Base-by-base conservation (phyloP, 2,888 invertebrate genomes). In the Lysandra coridon region DNA sequence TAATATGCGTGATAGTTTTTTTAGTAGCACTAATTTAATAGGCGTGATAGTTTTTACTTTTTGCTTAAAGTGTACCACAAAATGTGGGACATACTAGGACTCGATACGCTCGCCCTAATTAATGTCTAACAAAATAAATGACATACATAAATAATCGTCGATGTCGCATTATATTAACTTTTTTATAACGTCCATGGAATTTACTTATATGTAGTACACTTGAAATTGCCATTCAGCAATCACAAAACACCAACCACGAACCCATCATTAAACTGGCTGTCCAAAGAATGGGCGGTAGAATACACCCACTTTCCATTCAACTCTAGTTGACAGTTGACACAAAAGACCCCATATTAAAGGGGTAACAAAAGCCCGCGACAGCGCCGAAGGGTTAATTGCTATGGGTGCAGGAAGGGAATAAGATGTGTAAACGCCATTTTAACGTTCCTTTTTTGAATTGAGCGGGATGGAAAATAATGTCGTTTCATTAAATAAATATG, bases 291-390 rank as follows among this genome's bases (percentile, higher is more conserved):
- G 86, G 88, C 87, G 87, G 87, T 83, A 87, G 87, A 87, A 89
- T 90, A 91, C 93, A 90, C 93, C 93, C 92, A 93, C 92, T 93
- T 93, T 91, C 90, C 89, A 90, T 90, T 91, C 90, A 90, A 86
- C 12, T 83, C 86, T 86, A 86, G 84, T 90, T 91, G 93, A 94
- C 94, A 94, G 92, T 93, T 93, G 93, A 94, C 91, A 91, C 91
- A 93, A 93, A 89, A 86, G 90, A 84, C 82, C 82, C 83, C 83
- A 87, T 89, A 89, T 88, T 86, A 91, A 92, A 91, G 92, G 92
- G 92, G 90, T 91, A 90, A 90, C 88, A 92, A 91, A 90, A 90
- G 90, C 88, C 89, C 89, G 90, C 87, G 91, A 91, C 90, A 89
- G 88, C 86, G 87, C 85, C 85, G 89, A 91, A 90, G 92, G 93